These are phyloP conservation scores for Epinotia brunnichana DNA, from an alignment of 2,888 invertebrate genomes.

Conservation along the genomic window DNA sequence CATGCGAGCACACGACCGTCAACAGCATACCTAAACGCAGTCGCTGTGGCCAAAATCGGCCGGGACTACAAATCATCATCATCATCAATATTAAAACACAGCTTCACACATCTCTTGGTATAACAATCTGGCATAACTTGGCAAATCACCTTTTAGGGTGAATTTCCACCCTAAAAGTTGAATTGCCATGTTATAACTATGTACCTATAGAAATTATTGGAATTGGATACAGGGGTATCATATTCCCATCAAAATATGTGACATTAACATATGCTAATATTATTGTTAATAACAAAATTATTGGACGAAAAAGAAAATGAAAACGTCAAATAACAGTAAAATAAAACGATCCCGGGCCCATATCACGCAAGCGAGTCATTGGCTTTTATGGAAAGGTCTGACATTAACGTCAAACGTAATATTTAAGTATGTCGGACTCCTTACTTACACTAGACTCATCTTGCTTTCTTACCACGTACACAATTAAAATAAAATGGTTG, in stretches of 20 bases:
- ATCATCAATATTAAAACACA: no score
- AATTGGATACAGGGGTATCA: background rate
- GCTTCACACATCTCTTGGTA: no score
- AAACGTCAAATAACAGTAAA: conserved; percentile 69
- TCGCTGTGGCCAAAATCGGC: no score
- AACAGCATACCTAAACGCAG: no score
- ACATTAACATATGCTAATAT: conserved; percentile 31
- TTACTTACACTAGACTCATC: conserved; percentile 22
- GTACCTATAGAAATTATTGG: no score
- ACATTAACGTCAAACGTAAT: conserved; percentile 66
- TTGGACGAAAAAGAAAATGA: conserved; percentile 57
- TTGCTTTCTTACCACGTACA: conserved; percentile 18
- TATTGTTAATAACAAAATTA: conserved; percentile 50
- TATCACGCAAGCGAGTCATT: conserved; percentile 66
- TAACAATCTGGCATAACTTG: no score
- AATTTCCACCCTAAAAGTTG: no score
- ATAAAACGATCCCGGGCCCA: conserved; percentile 70
- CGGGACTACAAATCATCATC: no score
- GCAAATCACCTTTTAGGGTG: no score
- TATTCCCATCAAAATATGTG: background rate
- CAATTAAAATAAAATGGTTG: conserved; percentile 24
- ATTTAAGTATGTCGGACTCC: conserved; percentile 50
- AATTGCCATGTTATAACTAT: no score
- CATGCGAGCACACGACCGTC: no score
- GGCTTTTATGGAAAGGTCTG: conserved; percentile 70